A percentile compares a stretch with the other conserved stretches of the same genome.
phyloP scores from a whole-genome alignment of 2,113 vertebrate genomes.

The Ploceus nigricollis region DNA sequence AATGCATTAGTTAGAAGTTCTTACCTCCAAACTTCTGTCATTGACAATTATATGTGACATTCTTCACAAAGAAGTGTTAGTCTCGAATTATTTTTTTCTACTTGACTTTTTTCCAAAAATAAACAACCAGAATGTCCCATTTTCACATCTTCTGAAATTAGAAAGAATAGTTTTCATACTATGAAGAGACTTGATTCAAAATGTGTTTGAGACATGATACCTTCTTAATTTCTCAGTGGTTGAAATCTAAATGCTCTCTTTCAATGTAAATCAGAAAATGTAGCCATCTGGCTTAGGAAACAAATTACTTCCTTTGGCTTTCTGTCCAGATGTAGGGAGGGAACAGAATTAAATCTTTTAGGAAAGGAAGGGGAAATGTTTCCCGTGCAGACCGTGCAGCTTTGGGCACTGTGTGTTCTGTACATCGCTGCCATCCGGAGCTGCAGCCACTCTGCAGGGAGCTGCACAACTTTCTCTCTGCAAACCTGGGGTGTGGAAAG shows the following conservation, averaged over 20 bases:
- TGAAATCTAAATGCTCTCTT: background rate
- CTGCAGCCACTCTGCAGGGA: background rate
- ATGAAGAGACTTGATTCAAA: background rate
- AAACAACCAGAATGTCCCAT: background rate
- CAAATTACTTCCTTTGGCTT: background rate
- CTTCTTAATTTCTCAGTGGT: background rate
- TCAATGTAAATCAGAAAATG: background rate
- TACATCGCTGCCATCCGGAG: background rate
- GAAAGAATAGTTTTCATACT: background rate
- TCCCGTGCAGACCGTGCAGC: background rate
- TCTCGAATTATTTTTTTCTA: background rate
- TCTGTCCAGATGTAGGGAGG: background rate
- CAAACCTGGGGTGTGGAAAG: background rate
- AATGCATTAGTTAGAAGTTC: background rate
- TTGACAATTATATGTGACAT: background rate
- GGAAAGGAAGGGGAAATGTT: background rate
- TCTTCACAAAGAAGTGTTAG: background rate
- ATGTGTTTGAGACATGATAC: background rate
- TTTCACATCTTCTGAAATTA: background rate
- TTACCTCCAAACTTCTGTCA: background rate
- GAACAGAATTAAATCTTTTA: background rate
- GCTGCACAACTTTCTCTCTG: background rate
- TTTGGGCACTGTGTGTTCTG: background rate
- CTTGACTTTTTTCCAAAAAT: background rate
- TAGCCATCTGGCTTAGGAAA: background rate